Evolutionary conservation across 2,888 invertebrate genomes (phyloP).

Genomic region (Euproctis similis): DNA sequence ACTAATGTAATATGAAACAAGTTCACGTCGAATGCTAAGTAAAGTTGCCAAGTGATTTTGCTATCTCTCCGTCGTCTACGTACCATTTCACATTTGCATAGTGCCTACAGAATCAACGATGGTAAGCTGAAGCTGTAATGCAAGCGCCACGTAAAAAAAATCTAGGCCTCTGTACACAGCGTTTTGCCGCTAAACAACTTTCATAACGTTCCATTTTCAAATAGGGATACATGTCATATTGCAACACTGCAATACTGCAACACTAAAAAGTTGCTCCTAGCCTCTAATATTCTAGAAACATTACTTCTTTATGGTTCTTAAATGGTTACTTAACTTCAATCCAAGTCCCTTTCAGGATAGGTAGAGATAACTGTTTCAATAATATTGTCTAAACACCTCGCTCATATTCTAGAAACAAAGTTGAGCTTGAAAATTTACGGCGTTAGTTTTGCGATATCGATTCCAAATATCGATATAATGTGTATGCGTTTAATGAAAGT

Average conservation of each 20-base stretch:
- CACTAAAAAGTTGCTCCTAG: no score
- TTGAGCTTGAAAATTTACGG: conserved; percentile 54
- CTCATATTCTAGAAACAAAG: conserved; percentile 40
- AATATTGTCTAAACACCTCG: no score
- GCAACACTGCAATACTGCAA: no score
- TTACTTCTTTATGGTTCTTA: no score
- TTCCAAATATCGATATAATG: conserved; percentile 27
- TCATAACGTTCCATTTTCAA: conserved; percentile 69
- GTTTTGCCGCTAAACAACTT: conserved; percentile 66
- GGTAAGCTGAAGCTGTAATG: conserved; percentile 34
- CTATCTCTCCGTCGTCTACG: conserved; percentile 49
- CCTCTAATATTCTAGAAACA: no score
- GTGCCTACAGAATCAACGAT: conserved; percentile 36
- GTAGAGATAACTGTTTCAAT: no score
- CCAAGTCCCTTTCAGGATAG: no score
- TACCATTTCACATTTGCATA: conserved; percentile 65
- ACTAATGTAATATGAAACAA: no score
- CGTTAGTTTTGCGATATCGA: conserved; percentile 49
- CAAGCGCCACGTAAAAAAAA: conserved; percentile 32
- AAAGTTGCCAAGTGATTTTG: conserved; percentile 53
- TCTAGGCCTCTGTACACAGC: conserved; percentile 44
- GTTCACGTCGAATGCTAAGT: no score
- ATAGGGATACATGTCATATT: no score
- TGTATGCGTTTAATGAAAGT: no score
- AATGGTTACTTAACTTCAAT: no score